Evolutionary conservation across 2,888 invertebrate species (phyloP).

Genomic region (Magallana nippona): DNA sequence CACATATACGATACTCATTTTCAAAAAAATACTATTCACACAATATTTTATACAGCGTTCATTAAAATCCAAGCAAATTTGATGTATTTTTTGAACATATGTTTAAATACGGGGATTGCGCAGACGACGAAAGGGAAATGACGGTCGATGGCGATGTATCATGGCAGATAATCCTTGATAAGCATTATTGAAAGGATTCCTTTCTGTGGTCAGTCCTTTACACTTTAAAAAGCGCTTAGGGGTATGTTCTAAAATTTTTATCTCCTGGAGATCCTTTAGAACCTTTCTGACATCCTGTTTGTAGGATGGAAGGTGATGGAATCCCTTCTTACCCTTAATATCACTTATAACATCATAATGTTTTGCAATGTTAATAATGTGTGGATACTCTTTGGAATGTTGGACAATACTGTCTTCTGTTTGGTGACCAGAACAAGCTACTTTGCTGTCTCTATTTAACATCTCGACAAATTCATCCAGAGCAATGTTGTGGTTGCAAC

Average conservation of each 20-base stretch:
- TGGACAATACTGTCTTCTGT: conserved; percentile 48
- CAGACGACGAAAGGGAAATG: conserved; percentile 30
- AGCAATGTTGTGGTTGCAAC: conserved; percentile 46
- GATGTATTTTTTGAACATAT: background rate
- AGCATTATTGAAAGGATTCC: conserved; percentile 39
- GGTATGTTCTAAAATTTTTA: conserved; percentile 30
- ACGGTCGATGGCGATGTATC: conserved; percentile 45
- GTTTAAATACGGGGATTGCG: conserved; percentile 31
- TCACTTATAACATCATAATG: conserved; percentile 43
- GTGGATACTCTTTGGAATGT: conserved; percentile 50
- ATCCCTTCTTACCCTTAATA: conserved; percentile 38
- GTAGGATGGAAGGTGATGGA: conserved; percentile 48
- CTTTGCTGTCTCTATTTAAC: conserved; percentile 49
- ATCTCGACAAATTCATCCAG: conserved; percentile 50
- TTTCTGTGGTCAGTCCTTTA: conserved; percentile 23
- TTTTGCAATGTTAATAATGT: conserved; percentile 41
- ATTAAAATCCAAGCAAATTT: too few species aligned
- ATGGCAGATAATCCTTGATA: conserved; percentile 35
- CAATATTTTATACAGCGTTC: too few species aligned
- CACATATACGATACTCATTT: too few species aligned
- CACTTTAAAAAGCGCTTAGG: background rate
- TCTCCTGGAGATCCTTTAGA: conserved; percentile 35
- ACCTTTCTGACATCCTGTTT: conserved; percentile 41
- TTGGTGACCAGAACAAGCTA: conserved; percentile 42
- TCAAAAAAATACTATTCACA: too few species aligned